Percentiles rank a stretch among this genome's conserved stretches.
Evolutionary conservation across 1,140 invertebrate species (phyloP).

Genomic region (Bombus breviceps): DNA sequence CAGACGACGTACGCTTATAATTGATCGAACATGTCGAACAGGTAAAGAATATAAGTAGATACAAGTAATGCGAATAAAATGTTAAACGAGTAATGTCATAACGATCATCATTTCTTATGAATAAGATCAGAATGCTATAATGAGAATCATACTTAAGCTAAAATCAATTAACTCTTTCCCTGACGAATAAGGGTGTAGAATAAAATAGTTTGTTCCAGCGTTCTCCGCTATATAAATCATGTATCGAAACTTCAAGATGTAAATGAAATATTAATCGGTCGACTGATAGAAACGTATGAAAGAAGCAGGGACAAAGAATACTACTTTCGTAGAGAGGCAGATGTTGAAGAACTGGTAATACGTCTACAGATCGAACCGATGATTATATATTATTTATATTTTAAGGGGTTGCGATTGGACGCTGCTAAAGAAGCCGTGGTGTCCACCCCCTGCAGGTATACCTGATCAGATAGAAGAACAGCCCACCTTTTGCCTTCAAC

Average conservation of each 20-base stretch:
- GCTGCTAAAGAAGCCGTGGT: constrained; percentile 56
- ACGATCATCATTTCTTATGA: too few species aligned
- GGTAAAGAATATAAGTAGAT: too few species aligned
- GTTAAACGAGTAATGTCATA: too few species aligned
- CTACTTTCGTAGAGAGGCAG: constrained; percentile 33
- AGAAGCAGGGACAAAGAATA: too few species aligned
- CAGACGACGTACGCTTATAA: too few species aligned
- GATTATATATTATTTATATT: constrained; percentile 75
- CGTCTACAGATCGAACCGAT: constrained; percentile 59
- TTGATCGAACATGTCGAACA: not conserved
- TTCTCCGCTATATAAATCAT: too few species aligned
- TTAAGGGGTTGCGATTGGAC: constrained; percentile 74
- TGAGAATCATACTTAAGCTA: too few species aligned
- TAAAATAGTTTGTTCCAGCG: too few species aligned
- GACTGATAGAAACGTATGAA: not conserved
- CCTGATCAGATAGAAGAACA: constrained; percentile 71
- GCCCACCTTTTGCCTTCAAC: constrained; percentile 22
- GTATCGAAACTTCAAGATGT: not conserved
- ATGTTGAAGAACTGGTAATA: constrained; percentile 47
- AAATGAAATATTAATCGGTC: not conserved
- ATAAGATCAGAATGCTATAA: too few species aligned
- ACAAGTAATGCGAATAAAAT: too few species aligned
- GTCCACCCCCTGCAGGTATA: constrained; percentile 69
- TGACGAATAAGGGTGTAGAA: too few species aligned
- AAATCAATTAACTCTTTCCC: too few species aligned